These are phyloP conservation scores for Volucella inflata DNA, from an alignment of 2,888 invertebrate species.

Conservation along the genomic window DNA sequence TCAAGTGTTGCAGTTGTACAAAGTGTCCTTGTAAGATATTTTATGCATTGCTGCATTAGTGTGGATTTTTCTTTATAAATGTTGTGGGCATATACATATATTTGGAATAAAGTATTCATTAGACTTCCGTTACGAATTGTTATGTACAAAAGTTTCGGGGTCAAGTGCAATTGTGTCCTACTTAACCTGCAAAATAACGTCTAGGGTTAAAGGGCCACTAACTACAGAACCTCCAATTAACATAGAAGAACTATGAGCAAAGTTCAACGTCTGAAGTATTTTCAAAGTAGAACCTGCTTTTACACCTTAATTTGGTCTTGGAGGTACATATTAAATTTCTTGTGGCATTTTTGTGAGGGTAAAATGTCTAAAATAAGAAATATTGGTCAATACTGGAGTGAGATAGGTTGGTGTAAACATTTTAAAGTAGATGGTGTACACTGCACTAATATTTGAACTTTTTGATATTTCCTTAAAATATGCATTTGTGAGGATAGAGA, in stretches of 20 bases:
- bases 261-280: slow-evolving; percentile 50
- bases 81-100: slow-evolving; percentile 7
- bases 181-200: slow-evolving; percentile 25
- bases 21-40: slow-evolving; percentile 6
- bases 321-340: neutral
- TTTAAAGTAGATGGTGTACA: no score
- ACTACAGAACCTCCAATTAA: slow-evolving; percentile 6
- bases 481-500: no score
- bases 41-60: slow-evolving; percentile 16
- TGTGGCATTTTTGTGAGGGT: no score
- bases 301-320: neutral
- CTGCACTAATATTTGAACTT: no score
- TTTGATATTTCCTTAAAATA: no score
- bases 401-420: no score
- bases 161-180: slow-evolving; percentile 40
- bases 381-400: no score
- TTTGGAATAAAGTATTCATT: slow-evolving; percentile 30
- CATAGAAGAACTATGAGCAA: neutral
- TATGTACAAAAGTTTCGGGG: slow-evolving; percentile 36
- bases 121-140: slow-evolving; percentile 40
- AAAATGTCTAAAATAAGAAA: no score
- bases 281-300: neutral
- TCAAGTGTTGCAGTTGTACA: slow-evolving; percentile 37
- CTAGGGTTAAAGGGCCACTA: neutral
- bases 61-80: slow-evolving; percentile 42